Evolutionary conservation across 2,113 vertebrate species (phyloP).

Genomic region (Phyllostomus discolor): DNA sequence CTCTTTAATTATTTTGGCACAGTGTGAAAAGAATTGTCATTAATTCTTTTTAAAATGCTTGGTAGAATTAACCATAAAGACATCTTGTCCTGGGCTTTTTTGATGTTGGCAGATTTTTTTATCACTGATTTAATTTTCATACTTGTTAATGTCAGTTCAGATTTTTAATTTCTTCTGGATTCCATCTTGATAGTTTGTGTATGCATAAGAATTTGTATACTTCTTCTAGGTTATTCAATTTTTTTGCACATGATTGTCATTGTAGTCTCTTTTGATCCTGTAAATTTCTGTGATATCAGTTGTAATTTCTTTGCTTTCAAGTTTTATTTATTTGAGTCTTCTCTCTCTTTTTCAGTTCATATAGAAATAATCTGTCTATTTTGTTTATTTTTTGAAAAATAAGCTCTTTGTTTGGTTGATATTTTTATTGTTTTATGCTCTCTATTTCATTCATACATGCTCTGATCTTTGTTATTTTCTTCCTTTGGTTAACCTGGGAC

Average conservation of each 20-base stretch:
- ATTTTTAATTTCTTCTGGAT: background rate
- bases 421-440: background rate
- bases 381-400: background rate
- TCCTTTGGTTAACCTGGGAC: background rate
- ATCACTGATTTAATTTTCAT: background rate
- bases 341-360: background rate
- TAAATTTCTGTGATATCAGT: background rate
- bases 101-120: background rate
- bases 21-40: background rate
- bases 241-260: background rate
- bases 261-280: background rate
- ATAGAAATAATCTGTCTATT: background rate
- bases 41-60: background rate
- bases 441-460: background rate
- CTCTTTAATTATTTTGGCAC: background rate
- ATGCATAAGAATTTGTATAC: background rate
- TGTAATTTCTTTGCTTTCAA: background rate
- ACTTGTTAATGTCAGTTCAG: background rate
- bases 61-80: background rate
- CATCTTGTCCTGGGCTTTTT: background rate
- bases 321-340: background rate
- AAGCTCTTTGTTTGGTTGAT: background rate
- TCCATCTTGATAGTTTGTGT: background rate
- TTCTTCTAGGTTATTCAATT: background rate
- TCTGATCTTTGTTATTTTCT: background rate